Base-by-base conservation (phyloP, 2,797 vertebrate genomes). In the Tympanoctomys barrerae region DNA sequence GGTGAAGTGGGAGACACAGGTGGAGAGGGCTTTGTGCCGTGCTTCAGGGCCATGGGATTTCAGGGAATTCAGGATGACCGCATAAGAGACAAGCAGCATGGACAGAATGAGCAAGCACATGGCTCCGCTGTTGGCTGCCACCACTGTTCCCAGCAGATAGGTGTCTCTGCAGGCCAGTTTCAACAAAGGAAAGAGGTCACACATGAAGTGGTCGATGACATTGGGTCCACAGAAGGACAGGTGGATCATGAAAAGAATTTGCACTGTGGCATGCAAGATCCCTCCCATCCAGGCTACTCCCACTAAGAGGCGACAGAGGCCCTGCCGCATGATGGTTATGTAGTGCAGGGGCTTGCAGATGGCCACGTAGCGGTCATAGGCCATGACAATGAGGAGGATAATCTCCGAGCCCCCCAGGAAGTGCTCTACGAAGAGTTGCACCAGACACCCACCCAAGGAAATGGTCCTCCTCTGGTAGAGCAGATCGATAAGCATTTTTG, bases 131-230 rank as follows among this genome's bases (percentile, higher is more conserved):
- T 97, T 98, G 52, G 97, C 95, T 5, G 97, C 95, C 62, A 98
- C 96, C 73, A 98, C 86, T 36, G 97, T 78, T 10, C 97, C 94
- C 4, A 98, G 95, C 31, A 46, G 24, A 36, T 92, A 85, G 16
- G 97, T 96, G 54, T 98, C 94, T 2, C 90, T 85, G 71, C 98
- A 98, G 39, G 97, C 96, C 42, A 98, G 85, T 21, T 97, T 97
- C 46, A 98, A 91, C 54, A 98, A 70, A 0, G 98, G 97, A 57
- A 98, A 97, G 52, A 98, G 96, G 82, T 98, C 98, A 54, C 98
- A 98, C 95, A 98, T 98, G 88, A 98, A 98, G 49, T 98, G 97
- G 14, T 98, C 98, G 1, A 98, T 97, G 24, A 94, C 79, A 62
- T 95, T 98, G 86, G 96, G 93, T 5, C 95, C 97, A 94, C 97